A percentile compares a stretch with the other conserved stretches of the same genome.
Conservation (phyloP, 2,113 vertebrate species). For the Sturnus vulgaris region DNA sequence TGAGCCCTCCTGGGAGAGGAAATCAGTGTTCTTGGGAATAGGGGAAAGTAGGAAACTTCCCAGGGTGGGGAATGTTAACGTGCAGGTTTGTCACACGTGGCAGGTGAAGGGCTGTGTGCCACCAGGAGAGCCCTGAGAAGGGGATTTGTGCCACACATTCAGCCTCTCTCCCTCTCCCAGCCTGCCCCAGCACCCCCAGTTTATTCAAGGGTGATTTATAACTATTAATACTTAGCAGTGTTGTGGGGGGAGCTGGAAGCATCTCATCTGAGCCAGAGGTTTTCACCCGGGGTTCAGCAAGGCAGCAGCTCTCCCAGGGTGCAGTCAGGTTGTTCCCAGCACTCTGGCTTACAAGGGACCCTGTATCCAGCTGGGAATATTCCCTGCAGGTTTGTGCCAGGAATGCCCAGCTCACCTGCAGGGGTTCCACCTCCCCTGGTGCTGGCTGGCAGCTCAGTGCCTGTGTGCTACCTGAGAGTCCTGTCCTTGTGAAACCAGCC, state of each 20-base stretch:
- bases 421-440: fast-evolving
- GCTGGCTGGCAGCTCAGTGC: background rate
- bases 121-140: background rate
- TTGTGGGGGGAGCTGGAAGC: background rate
- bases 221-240: background rate
- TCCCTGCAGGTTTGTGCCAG: background rate
- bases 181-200: background rate
- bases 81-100: background rate
- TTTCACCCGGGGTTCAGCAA: background rate
- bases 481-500: background rate
- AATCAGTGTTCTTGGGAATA: background rate
- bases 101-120: background rate
- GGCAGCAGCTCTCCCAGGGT: background rate
- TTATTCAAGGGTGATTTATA: background rate
- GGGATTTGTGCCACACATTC: background rate
- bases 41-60: background rate
- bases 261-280: background rate
- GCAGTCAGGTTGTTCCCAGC: background rate
- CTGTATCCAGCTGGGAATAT: background rate
- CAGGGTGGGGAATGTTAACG: background rate
- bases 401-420: background rate
- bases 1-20: background rate
- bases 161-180: background rate
- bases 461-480: background rate
- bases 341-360: background rate